Base-by-base conservation (phyloP, 1,140 invertebrate species). In the Coelopa frigida region DNA sequence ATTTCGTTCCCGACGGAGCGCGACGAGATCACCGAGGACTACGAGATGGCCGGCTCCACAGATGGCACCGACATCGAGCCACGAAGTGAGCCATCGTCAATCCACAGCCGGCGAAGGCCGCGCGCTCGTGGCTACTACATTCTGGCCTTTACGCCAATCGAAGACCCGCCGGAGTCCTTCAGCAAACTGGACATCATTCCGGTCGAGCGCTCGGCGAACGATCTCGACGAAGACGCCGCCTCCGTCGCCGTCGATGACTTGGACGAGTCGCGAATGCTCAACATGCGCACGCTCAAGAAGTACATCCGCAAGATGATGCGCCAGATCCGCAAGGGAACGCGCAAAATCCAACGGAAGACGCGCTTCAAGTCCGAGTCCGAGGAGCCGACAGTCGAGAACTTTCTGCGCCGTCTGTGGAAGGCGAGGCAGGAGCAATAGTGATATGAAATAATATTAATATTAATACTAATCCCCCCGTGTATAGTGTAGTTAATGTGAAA, bases 171-270 rank as follows among this genome's bases (percentile, higher is more conserved):
- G 12, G 12, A 32, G 17, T 23, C 36, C 6, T 50, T 46, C 22
- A 46, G 37, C 11, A 42, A 46, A 36, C 11, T 50, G 10, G 44
- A 50, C 23, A 50, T 50, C 8, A 35, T 46, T 31, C 49, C 49
- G 20, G 44, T 40, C 7, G 49, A 41, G 39, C 38, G 31, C 23
- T 29, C 44, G 4, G 18, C n/a, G 14, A 5, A 35, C 33, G 18
- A 35, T 17, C n/a, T 24, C 3, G 44, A 45, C 18, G 43, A 32
- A 15, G 43, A 46, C 26, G 14, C 21, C 36, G 6, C 21, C n/a
- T 39, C 7, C 12, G 4, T 2, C 18, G 36, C 36, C 23, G 23
- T 6, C 3, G 32, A 17, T 15, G 44, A 39, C 7, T 15, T 26
- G 7, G 26, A 38, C 32, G 44, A 44, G 15, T 20, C 48, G 10